Evolutionary conservation across 1,140 invertebrate genomes (phyloP).

Genomic region (Brachionus paranguensis): DNA sequence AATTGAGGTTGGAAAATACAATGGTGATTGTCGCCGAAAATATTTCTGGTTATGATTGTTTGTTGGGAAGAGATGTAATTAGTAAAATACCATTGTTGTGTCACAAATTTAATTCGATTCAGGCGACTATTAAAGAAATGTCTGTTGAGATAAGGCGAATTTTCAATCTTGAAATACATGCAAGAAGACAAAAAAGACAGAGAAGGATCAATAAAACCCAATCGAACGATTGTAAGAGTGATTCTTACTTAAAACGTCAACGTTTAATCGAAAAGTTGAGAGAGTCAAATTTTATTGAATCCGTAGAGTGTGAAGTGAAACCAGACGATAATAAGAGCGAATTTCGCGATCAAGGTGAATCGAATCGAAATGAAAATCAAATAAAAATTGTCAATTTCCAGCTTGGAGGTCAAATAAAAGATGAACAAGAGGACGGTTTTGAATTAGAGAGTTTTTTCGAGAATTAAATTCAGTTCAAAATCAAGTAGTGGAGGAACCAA

Average conservation of each 20-base stretch:
- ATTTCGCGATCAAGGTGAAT: not conserved
- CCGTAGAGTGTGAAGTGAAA: not conserved
- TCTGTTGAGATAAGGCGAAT: not conserved
- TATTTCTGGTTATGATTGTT: not conserved
- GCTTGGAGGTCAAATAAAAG: not conserved
- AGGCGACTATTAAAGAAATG: not conserved
- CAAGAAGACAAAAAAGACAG: too few relatives aligned
- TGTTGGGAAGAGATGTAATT: not conserved
- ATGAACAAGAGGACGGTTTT: not conserved
- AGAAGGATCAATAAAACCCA: too few relatives aligned
- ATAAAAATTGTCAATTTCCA: not conserved
- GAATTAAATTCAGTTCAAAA: too few relatives aligned
- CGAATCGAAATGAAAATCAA: not conserved
- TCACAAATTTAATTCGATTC: not conserved
- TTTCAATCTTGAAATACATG: not conserved
- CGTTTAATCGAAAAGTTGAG: too few relatives aligned
- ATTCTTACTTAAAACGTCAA: too few relatives aligned
- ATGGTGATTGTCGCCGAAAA: not conserved
- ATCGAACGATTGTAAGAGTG: too few relatives aligned
- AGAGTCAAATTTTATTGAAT: not conserved
- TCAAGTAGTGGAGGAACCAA: too few relatives aligned
- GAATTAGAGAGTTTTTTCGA: not conserved
- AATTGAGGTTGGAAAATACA: not conserved
- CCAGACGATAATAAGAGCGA: not conserved
- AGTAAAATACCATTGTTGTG: not conserved